phyloP scores from a whole-genome alignment of 1,140 invertebrate species.

The Orius insidiosus region DNA sequence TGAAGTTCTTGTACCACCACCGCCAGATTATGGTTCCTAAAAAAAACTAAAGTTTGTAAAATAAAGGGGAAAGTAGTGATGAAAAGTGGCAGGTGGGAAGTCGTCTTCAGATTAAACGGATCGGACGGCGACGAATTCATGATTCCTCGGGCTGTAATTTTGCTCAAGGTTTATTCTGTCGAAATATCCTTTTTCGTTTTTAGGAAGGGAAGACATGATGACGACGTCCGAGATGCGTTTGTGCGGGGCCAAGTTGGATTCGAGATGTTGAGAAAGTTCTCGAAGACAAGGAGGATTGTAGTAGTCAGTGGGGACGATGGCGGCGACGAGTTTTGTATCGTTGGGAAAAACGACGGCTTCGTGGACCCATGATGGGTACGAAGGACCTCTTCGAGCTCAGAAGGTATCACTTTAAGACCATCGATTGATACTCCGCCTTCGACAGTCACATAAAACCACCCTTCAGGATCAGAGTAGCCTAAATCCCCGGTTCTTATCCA shows the following conservation, averaged over 20 bases:
- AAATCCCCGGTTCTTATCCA: background rate
- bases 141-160: conserved; percentile 1
- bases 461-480: conserved; percentile 1
- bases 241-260: conserved; percentile 5
- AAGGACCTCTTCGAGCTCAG: background rate
- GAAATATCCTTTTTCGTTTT: conserved; percentile 1
- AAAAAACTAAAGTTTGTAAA: too few relatives aligned
- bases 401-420: conserved; percentile 2
- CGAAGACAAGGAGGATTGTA: background rate
- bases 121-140: conserved; percentile 2
- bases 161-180: conserved; percentile 4
- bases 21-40: too few relatives aligned
- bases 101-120: too few relatives aligned
- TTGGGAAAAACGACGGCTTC: conserved; percentile 2
- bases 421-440: conserved; percentile 4
- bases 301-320: conserved; percentile 1
- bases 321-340: background rate
- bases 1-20: too few relatives aligned
- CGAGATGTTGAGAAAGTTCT: background rate
- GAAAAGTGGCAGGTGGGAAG: too few relatives aligned
- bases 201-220: conserved; percentile 6
- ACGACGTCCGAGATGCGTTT: conserved; percentile 5
- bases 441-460: conserved; percentile 5
- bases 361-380: background rate
- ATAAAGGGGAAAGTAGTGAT: too few relatives aligned